Evolutionary conservation across 2,797 vertebrate genomes (phyloP).

Genomic region (Manis pentadactyla): DNA sequence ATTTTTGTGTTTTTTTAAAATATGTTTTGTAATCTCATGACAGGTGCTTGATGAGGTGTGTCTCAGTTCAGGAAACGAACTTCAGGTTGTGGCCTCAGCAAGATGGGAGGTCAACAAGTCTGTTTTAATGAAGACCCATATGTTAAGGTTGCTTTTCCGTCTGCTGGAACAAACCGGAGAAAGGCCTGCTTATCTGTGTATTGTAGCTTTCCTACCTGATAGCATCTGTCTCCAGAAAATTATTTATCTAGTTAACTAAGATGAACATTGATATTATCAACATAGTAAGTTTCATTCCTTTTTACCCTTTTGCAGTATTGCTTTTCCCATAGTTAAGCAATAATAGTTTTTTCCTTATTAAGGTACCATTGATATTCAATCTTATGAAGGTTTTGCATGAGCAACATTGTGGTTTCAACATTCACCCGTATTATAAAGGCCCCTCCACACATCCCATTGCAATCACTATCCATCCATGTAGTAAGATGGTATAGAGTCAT

Average conservation of each 20-base stretch:
- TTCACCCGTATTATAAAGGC: too few relatives aligned
- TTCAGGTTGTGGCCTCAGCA: background rate
- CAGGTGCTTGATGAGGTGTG: background rate
- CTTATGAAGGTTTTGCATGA: too few relatives aligned
- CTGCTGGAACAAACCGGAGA: background rate
- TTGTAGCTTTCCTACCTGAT: constrained; percentile 27
- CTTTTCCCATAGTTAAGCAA: constrained; percentile 14
- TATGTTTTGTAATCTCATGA: background rate
- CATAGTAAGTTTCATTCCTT: background rate
- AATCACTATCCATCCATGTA: too few relatives aligned
- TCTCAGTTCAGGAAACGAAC: constrained; percentile 22
- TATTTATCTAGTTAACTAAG: background rate
- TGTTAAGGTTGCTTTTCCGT: background rate
- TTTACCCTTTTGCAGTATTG: background rate
- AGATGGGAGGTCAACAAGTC: background rate
- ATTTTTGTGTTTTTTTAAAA: background rate
- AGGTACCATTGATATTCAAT: too few relatives aligned
- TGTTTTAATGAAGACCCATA: background rate
- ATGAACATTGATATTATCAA: background rate
- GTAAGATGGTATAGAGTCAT: too few relatives aligned
- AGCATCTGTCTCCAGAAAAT: background rate
- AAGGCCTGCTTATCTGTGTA: background rate
- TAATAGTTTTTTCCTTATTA: background rate
- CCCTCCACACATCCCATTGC: too few relatives aligned
- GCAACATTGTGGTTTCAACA: too few relatives aligned